These are phyloP conservation scores for Tachycineta bicolor DNA, from an alignment of 2,113 vertebrate genomes.

Conservation along the genomic window DNA sequence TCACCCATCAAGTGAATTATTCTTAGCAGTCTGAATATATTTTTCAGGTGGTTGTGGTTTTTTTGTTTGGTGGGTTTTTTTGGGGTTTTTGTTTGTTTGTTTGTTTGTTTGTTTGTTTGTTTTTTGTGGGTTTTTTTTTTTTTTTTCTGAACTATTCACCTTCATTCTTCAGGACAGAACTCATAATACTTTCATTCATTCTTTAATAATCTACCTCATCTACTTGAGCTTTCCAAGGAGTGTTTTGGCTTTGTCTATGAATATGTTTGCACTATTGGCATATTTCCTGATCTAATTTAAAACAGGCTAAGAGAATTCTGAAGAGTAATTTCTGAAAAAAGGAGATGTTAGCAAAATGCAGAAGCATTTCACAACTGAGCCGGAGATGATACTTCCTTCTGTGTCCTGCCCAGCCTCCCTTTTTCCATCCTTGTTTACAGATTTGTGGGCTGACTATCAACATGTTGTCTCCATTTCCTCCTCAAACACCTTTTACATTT, in stretches of 20 bases:
- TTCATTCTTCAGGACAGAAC: neutral
- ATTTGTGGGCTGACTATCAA: neutral
- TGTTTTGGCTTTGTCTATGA: neutral
- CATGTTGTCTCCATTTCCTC: neutral
- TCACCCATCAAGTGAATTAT: neutral
- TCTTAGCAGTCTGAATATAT: neutral
- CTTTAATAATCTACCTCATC: neutral
- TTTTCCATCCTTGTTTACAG: neutral
- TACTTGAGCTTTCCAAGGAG: neutral
- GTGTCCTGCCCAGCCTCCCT: neutral
- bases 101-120: neutral
- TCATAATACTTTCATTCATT: neutral
- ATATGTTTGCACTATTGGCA: neutral
- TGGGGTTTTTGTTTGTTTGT: neutral
- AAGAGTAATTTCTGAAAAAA: neutral
- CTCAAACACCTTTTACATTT: neutral
- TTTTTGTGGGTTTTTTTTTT: neutral
- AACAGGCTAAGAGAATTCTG: neutral
- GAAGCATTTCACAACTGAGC: neutral
- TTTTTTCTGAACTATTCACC: neutral
- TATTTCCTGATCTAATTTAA: neutral
- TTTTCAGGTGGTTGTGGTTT: too few relatives aligned
- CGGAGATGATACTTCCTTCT: neutral
- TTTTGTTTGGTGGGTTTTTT: neutral
- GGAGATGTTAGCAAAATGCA: neutral